A percentile compares a stretch with the other conserved stretches of the same genome.
phyloP scores from a whole-genome alignment of 2,113 vertebrate species.

The Nannospalax galili region DNA sequence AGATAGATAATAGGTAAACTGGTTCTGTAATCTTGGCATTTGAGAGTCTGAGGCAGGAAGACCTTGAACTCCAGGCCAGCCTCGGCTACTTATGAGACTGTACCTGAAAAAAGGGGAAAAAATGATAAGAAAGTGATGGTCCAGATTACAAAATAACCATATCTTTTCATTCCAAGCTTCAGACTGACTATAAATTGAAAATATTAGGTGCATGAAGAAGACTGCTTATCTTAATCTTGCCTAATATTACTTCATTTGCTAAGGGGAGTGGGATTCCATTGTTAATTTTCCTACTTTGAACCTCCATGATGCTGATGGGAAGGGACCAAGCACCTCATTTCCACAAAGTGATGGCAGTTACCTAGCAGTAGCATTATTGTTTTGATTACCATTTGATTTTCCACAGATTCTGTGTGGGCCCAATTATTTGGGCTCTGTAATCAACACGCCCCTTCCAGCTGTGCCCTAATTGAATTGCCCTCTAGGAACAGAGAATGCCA shows the following conservation, averaged over 20 bases:
- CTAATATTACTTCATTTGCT: background rate
- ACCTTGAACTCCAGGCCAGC: background rate
- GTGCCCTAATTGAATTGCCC: background rate
- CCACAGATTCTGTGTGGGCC: background rate
- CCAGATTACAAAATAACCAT: background rate
- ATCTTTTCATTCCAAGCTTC: background rate
- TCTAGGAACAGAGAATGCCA: background rate
- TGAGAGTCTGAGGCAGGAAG: background rate
- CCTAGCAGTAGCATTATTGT: background rate
- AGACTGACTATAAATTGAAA: background rate
- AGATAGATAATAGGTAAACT: background rate
- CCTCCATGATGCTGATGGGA: background rate
- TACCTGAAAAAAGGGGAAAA: background rate
- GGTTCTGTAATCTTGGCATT: background rate
- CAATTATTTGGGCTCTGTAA: background rate
- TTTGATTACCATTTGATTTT: conserved; percentile 29
- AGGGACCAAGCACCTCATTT: background rate
- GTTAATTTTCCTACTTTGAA: background rate
- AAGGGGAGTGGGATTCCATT: background rate
- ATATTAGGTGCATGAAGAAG: background rate
- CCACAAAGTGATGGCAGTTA: background rate
- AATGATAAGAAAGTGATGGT: background rate
- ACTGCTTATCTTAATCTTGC: background rate
- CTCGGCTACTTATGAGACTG: background rate
- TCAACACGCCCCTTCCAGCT: background rate